Evolutionary conservation across 2,113 vertebrate genomes (phyloP).

Genomic region (Takifugu bimaculatus): DNA sequence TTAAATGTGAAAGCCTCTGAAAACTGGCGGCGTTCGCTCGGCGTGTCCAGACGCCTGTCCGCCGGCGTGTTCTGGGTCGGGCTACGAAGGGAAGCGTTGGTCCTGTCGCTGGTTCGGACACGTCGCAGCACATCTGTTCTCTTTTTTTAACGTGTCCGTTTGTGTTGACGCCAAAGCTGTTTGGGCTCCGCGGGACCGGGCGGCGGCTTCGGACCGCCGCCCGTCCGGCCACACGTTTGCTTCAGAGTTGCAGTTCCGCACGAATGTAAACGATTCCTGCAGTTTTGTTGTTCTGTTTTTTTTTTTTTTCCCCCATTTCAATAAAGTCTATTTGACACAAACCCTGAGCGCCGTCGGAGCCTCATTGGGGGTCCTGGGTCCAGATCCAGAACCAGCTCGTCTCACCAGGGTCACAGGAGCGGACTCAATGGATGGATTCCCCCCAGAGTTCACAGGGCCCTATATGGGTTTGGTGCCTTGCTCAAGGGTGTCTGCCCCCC

Average conservation of each 20-base stretch:
- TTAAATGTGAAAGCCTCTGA: conserved; percentile 50
- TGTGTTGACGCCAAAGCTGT: conserved; percentile 51
- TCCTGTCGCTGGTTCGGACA: background rate
- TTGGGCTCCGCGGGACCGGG: background rate
- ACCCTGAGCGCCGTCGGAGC: background rate
- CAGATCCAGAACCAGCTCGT: too few relatives aligned
- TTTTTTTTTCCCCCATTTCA: conserved; percentile 35
- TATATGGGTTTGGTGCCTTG: too few relatives aligned
- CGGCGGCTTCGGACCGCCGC: too few relatives aligned
- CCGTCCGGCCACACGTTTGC: conserved; percentile 7
- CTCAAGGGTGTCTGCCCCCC: too few relatives aligned
- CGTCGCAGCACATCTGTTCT: conserved; percentile 10
- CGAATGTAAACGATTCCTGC: conserved; percentile 48
- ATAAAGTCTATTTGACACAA: conserved; percentile 67
- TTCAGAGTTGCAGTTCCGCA: conserved; percentile 41
- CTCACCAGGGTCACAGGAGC: too few relatives aligned
- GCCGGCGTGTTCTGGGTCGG: too few relatives aligned
- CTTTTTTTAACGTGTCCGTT: conserved; percentile 20
- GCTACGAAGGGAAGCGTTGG: conserved; percentile 2
- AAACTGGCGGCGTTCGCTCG: conserved; percentile 7
- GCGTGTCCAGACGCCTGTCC: too few relatives aligned
- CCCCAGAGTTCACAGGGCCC: too few relatives aligned
- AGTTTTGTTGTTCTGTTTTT: conserved; percentile 28
- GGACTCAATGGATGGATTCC: too few relatives aligned
- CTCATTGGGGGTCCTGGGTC: background rate